Conservation (phyloP, 1,140 invertebrate species). For the Nephila pilipes region DNA sequence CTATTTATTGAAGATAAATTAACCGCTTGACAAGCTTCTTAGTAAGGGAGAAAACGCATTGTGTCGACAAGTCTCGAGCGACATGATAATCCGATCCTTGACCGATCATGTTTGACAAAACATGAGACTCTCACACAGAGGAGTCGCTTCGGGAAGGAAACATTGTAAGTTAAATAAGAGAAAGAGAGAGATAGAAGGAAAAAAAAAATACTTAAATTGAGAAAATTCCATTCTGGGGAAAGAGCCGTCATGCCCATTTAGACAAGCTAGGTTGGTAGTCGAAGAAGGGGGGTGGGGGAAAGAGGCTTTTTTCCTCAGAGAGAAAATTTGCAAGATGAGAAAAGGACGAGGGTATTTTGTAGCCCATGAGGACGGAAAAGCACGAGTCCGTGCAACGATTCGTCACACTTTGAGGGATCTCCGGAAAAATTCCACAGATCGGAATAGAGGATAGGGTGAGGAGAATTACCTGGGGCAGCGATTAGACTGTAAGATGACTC, state of each 20-base stretch:
- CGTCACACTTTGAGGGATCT: conserved; percentile 61
- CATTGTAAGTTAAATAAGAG: background rate
- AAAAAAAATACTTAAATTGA: conserved; percentile 8
- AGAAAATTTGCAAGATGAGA: background rate
- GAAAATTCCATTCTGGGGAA: conserved; percentile 28
- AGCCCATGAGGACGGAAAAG: conserved; percentile 23
- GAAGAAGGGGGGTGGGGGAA: background rate
- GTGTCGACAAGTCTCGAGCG: background rate
- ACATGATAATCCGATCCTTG: conserved; percentile 50
- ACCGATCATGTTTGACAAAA: conserved; percentile 64
- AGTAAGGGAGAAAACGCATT: background rate
- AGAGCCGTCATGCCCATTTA: conserved; percentile 67
- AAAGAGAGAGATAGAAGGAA: background rate
- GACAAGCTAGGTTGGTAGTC: conserved; percentile 58
- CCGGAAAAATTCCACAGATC: conserved; percentile 69
- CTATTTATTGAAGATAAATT: background rate
- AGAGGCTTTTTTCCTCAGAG: background rate
- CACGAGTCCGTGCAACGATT: conserved; percentile 56
- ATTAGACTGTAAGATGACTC: conserved; percentile 58
- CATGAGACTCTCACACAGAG: conserved; percentile 19
- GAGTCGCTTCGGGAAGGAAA: background rate
- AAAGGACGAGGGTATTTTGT: conserved; percentile 1
- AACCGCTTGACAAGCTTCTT: background rate
- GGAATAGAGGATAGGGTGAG: conserved; percentile 28
- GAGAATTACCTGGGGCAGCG: conserved; percentile 42